phyloP scores from a whole-genome alignment of 2,797 vertebrate species.

The Poecilia gillii region DNA sequence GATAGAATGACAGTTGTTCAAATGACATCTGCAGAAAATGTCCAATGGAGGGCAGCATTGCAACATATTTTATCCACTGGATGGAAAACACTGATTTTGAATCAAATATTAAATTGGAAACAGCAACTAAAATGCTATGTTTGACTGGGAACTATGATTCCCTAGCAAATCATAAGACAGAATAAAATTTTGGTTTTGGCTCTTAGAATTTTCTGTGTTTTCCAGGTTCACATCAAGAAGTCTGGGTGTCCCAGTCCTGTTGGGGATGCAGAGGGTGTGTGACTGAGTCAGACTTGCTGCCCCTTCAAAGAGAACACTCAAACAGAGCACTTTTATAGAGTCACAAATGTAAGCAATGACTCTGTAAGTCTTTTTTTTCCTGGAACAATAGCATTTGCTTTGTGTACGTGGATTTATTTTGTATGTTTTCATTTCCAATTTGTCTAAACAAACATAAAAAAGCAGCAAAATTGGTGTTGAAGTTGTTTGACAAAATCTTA shows the following conservation, averaged over 20 bases:
- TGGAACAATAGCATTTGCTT: not conserved
- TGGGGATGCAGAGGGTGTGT: not conserved
- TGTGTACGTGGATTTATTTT: not conserved
- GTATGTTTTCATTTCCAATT: not conserved
- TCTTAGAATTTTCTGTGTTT: not conserved
- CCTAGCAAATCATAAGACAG: not conserved
- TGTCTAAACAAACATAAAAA: not conserved
- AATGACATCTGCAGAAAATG: not conserved
- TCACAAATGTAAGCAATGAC: not conserved
- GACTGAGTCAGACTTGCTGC: not conserved
- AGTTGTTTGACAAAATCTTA: not conserved
- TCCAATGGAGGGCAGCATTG: constrained; percentile 9
- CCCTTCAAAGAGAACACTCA: not conserved
- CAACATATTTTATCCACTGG: no score
- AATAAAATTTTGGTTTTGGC: not conserved
- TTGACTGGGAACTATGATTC: not conserved
- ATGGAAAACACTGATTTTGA: not conserved
- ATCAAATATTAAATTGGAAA: not conserved
- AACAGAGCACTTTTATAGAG: not conserved
- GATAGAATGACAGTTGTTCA: not conserved
- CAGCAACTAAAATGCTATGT: not conserved
- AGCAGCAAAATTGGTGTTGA: not conserved
- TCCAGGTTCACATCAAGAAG: not conserved
- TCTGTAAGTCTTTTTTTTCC: not conserved
- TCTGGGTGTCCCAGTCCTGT: not conserved